phyloP scores from a whole-genome alignment of 1,140 invertebrate species.

The Myzus persicae region DNA sequence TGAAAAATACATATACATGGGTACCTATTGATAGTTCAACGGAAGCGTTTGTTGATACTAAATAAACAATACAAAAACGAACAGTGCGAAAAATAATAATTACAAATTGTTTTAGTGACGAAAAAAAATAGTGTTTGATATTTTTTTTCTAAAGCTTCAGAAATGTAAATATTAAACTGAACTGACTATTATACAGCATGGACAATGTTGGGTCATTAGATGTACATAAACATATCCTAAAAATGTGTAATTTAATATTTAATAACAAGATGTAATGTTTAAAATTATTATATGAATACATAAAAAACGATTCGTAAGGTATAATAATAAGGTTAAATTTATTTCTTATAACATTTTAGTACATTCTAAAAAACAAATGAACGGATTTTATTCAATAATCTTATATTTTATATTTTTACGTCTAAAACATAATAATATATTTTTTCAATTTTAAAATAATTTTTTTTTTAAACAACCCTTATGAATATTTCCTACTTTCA shows the following conservation, averaged over 20 bases:
- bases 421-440: background rate
- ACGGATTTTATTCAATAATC: background rate
- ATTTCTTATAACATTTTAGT: background rate
- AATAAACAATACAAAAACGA: constrained; percentile 19
- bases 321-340: background rate
- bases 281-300: background rate
- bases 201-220: background rate
- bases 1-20: constrained; percentile 22
- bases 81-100: background rate
- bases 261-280: background rate
- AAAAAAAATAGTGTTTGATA: background rate
- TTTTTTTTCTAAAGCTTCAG: background rate
- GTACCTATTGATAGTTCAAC: background rate
- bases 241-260: background rate
- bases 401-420: background rate
- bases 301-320: background rate
- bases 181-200: background rate
- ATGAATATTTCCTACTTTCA: background rate
- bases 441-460: background rate
- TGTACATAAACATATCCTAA: background rate
- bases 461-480: background rate
- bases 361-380: background rate
- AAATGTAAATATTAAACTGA: background rate
- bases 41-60: constrained; percentile 22
- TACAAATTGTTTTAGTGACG: background rate